Conservation (phyloP, 2,888 invertebrate species). For the Pteria penguin region DNA sequence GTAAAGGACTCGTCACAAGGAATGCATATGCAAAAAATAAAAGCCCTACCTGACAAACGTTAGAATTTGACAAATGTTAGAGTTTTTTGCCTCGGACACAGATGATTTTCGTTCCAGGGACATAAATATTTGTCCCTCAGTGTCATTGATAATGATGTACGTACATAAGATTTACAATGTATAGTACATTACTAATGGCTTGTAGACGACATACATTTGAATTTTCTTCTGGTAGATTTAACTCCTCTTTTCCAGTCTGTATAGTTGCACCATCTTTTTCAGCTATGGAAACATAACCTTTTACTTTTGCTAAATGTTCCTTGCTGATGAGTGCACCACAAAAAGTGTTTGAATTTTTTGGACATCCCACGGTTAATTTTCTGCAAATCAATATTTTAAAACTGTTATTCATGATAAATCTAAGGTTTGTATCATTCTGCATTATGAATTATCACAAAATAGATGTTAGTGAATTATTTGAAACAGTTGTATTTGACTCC, state of each 20-base stretch:
- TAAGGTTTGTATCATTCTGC: too few species aligned
- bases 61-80: neutral
- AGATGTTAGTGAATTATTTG: too few species aligned
- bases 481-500: too few species aligned
- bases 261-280: constrained; percentile 80
- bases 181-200: neutral
- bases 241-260: constrained; percentile 72
- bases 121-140: neutral
- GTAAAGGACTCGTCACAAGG: too few species aligned
- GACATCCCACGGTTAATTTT: constrained; percentile 80
- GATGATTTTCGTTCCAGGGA: neutral
- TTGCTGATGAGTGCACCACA: constrained; percentile 82
- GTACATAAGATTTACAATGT: neutral
- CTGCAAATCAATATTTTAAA: too few species aligned
- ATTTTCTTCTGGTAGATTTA: constrained; percentile 74
- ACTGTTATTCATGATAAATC: too few species aligned
- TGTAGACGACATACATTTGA: constrained; percentile 72
- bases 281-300: constrained; percentile 80
- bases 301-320: constrained; percentile 81
- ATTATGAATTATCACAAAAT: too few species aligned
- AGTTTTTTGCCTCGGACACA: neutral
- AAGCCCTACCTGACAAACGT: neutral
- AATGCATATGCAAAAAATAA: neutral
- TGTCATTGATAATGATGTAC: neutral
- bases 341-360: constrained; percentile 71